Evolutionary conservation across 2,888 invertebrate species (phyloP).

Genomic region (Lochmaea capreae): DNA sequence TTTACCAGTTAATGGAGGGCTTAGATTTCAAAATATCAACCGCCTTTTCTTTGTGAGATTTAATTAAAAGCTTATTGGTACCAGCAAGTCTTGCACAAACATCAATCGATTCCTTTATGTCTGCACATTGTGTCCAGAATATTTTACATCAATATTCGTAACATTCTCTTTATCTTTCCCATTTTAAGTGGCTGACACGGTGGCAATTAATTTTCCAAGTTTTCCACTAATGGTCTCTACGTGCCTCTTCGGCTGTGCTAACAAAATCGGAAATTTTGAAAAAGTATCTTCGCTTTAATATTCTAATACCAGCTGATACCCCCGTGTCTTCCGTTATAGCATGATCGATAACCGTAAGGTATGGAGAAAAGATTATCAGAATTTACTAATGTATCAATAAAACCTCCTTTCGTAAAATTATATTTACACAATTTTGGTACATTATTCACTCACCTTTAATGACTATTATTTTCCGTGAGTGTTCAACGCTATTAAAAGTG

Average conservation of each 20-base stretch:
- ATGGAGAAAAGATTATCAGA: constrained; percentile 8
- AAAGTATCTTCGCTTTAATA: constrained; percentile 32
- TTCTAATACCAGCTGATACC: constrained; percentile 29
- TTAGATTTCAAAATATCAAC: not conserved
- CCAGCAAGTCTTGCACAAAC: not conserved
- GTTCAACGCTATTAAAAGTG: not conserved
- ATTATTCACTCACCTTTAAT: not conserved
- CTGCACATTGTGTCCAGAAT: constrained; percentile 22
- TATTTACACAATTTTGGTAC: too few species aligned
- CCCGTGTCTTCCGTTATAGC: constrained; percentile 13
- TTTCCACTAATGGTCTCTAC: constrained; percentile 35
- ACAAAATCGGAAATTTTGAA: constrained; percentile 34
- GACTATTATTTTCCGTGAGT: not conserved
- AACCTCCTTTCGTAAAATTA: not conserved
- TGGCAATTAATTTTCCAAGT: constrained; percentile 36
- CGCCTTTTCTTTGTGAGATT: not conserved
- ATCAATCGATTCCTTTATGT: constrained; percentile 26
- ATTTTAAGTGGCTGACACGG: constrained; percentile 32
- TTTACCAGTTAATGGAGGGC: not conserved
- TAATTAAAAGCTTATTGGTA: constrained; percentile 11
- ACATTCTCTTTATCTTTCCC: constrained; percentile 26
- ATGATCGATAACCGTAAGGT: constrained; percentile 14
- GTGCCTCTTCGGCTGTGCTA: constrained; percentile 31
- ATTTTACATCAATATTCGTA: constrained; percentile 29
- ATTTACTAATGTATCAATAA: not conserved